A percentile compares a stretch with the other conserved stretches of the same genome.
Conservation (phyloP, 2,888 invertebrate genomes). For the Ornithoptera priamus region DNA sequence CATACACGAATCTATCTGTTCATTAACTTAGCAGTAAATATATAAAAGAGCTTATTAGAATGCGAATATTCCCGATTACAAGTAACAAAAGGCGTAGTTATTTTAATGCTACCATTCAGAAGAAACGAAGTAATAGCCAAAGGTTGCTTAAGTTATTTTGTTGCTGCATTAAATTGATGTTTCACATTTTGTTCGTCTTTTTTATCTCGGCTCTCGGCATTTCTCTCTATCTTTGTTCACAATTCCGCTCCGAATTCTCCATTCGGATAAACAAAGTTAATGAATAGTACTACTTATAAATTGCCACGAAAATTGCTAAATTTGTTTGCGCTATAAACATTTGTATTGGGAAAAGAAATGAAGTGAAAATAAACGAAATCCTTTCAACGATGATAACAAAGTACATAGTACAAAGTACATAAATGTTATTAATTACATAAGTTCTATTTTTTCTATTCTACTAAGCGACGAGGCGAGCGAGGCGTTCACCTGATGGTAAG, state of each 20-base stretch:
- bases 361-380: neutral
- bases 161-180: constrained; percentile 18
- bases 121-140: constrained; percentile 7
- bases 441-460: too few species aligned
- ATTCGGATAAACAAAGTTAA: constrained; percentile 13
- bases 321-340: neutral
- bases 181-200: constrained; percentile 12
- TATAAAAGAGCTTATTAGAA: neutral
- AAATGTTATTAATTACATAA: too few species aligned
- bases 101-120: constrained; percentile 1
- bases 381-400: neutral
- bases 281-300: constrained; percentile 10
- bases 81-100: constrained; percentile 6
- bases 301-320: constrained; percentile 2
- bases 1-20: neutral
- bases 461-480: too few species aligned
- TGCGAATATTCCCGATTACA: constrained; percentile 1
- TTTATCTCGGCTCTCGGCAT: neutral
- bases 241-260: constrained; percentile 5
- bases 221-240: constrained; percentile 16
- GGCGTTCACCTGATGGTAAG: too few species aligned
- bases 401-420: neutral
- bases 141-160: constrained; percentile 13
- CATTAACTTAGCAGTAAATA: neutral
- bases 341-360: neutral